Evolutionary conservation across 2,113 vertebrate genomes (phyloP).

Genomic region (Neotoma lepida): DNA sequence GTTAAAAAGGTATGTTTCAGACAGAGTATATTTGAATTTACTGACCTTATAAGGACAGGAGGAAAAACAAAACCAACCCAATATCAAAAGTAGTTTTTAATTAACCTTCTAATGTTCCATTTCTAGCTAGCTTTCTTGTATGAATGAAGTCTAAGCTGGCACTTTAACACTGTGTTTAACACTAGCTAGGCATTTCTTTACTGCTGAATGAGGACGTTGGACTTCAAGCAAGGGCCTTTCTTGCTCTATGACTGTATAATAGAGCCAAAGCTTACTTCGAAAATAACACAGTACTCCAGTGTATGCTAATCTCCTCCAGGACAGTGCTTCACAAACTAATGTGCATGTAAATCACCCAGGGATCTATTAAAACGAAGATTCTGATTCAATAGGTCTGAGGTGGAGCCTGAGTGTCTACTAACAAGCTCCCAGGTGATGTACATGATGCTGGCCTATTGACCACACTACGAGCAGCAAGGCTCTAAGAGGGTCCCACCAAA

Average conservation of each 20-base stretch:
- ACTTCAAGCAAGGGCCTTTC: background rate
- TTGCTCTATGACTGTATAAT: background rate
- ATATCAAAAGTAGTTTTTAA: slow-evolving; percentile 52
- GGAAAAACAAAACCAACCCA: slow-evolving; percentile 68
- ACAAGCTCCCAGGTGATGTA: slow-evolving; percentile 49
- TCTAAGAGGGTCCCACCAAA: background rate
- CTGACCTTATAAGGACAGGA: slow-evolving; percentile 10
- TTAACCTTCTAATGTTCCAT: slow-evolving; percentile 40
- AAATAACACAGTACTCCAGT: slow-evolving; percentile 31
- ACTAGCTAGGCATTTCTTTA: slow-evolving; percentile 37
- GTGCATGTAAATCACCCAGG: slow-evolving; percentile 49
- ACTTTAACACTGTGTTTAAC: slow-evolving; percentile 17
- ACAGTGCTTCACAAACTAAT: slow-evolving; percentile 25
- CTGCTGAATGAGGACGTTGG: slow-evolving; percentile 2
- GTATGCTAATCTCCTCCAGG: slow-evolving; percentile 32
- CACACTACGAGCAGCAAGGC: slow-evolving; percentile 23
- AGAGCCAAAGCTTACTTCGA: slow-evolving; percentile 34
- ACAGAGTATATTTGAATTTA: slow-evolving; percentile 38
- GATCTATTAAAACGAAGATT: slow-evolving; percentile 60
- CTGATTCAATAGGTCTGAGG: background rate
- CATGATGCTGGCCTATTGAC: background rate
- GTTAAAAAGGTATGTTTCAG: slow-evolving; percentile 24
- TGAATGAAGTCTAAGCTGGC: slow-evolving; percentile 40
- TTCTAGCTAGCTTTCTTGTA: slow-evolving; percentile 50
- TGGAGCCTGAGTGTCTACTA: slow-evolving; percentile 20